Evolutionary conservation across 1,140 invertebrate genomes (phyloP).

Genomic region (Eriocheir sinensis): DNA sequence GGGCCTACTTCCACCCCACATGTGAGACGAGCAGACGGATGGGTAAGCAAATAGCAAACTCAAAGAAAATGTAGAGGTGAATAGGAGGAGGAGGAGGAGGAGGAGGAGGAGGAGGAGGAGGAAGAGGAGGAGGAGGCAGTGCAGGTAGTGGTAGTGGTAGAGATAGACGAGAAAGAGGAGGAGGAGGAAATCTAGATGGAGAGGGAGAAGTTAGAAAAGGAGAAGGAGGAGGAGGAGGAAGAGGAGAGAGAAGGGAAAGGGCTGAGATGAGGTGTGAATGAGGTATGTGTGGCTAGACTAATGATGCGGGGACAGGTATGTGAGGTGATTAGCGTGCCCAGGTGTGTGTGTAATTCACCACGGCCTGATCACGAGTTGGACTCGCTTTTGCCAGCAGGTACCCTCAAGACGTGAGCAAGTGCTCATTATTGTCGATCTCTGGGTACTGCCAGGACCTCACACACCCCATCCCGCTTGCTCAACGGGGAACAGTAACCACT

Average conservation of each 20-base stretch:
- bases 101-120: not conserved
- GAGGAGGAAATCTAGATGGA: not conserved
- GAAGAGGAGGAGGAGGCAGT: not conserved
- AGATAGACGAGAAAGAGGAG: not conserved
- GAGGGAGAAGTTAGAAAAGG: not conserved
- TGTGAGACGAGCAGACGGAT: not conserved
- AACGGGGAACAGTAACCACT: too few relatives aligned
- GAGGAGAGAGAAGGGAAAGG: not conserved
- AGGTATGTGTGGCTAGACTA: not conserved
- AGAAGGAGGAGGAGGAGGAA: not conserved
- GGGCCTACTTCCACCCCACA: not conserved
- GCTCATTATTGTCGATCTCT: too few relatives aligned
- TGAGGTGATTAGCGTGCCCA: too few relatives aligned
- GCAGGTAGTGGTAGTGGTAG: not conserved
- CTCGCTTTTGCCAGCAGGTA: too few relatives aligned
- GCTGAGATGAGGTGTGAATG: not conserved
- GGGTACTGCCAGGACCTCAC: too few relatives aligned
- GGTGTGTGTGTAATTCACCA: too few relatives aligned
- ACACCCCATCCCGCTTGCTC: too few relatives aligned
- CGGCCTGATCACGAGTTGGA: too few relatives aligned
- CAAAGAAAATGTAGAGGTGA: slow-evolving; percentile 46
- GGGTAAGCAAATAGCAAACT: slow-evolving; percentile 33
- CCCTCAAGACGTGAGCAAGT: too few relatives aligned
- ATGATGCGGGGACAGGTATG: not conserved
- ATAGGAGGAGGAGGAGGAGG: not conserved